Base-by-base conservation (phyloP, 2,888 invertebrate genomes). In the Hydropsyche betteni region DNA sequence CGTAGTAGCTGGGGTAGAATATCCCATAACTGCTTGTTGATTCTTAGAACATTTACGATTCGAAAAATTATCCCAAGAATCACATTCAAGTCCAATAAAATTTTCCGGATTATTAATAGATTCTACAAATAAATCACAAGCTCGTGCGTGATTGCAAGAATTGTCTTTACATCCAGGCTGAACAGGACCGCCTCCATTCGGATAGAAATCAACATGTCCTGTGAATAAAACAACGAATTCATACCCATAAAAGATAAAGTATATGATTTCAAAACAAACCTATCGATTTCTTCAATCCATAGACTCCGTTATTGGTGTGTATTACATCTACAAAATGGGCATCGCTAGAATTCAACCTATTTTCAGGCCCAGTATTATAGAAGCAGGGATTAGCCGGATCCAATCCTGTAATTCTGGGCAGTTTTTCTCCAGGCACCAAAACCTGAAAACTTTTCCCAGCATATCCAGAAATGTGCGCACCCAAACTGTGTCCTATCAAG, bases 341-440 rank as follows among this genome's bases (percentile, higher is more conserved):
- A 80, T 88, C 88, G 5, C 81, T 81, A 10, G 81, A 80, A 78
- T 86, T 86, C 4, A 89, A 80, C 53, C 85, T 82, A 14, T 81
- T 82, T 72, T 80, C 82, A 10, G 79, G 61, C 0, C 78, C 79
- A 10, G 82, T 80, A 14, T 80, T 79, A 78, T 84, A 84, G 80
- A 88, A 89, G 10, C 83, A 83, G 6, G 88, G 88, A 36, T 85
- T 80, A 1, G 88, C 88, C 1, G 88, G 88, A 81, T 89, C 88
- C 80, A 89, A 80, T 14, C 86, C 88, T 77, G 83, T 81, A 72
- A 84, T 76, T 36, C 74, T 69, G 8, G 75, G 72, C 55, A 76
- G 24, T 70, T 74, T 74, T 24, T 74, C 68, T 24, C 71, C 71
- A 1, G 36, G 14, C 5, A n/a, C 51, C 55, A 77, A 70, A 4